Evolutionary conservation across 2,797 vertebrate genomes (phyloP).

Genomic region (Furcifer pardalis): DNA sequence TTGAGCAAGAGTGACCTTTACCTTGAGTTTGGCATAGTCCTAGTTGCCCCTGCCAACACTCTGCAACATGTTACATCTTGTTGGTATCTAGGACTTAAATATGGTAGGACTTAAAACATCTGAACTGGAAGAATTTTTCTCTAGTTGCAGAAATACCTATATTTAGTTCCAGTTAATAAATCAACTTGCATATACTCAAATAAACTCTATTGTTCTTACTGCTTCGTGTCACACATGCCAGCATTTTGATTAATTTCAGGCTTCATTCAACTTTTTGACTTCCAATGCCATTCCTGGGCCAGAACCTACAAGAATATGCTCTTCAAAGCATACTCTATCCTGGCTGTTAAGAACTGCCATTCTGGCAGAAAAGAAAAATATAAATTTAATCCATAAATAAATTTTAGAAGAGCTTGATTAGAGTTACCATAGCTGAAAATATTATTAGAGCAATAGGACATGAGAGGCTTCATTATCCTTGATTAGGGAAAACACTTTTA

Average conservation of each 20-base stretch:
- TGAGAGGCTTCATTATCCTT: background rate
- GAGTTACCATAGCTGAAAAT: background rate
- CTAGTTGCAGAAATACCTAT: background rate
- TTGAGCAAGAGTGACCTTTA: too few relatives aligned
- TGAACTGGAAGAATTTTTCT: background rate
- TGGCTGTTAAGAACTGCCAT: background rate
- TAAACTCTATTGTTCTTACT: background rate
- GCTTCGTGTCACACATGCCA: background rate
- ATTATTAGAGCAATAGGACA: background rate
- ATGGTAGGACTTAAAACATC: background rate
- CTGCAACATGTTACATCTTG: too few relatives aligned
- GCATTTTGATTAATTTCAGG: background rate
- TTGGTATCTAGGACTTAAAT: too few relatives aligned
- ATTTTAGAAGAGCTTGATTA: background rate
- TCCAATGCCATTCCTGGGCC: background rate
- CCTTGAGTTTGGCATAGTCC: too few relatives aligned
- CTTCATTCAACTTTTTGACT: background rate
- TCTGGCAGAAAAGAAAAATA: background rate
- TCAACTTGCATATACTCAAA: background rate
- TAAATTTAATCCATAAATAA: background rate
- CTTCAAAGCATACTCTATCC: background rate
- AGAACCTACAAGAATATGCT: background rate
- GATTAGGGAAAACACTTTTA: background rate
- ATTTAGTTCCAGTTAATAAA: background rate
- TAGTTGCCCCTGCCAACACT: too few relatives aligned